phyloP scores from a whole-genome alignment of 2,797 vertebrate genomes.

The Delichon dasypus region DNA sequence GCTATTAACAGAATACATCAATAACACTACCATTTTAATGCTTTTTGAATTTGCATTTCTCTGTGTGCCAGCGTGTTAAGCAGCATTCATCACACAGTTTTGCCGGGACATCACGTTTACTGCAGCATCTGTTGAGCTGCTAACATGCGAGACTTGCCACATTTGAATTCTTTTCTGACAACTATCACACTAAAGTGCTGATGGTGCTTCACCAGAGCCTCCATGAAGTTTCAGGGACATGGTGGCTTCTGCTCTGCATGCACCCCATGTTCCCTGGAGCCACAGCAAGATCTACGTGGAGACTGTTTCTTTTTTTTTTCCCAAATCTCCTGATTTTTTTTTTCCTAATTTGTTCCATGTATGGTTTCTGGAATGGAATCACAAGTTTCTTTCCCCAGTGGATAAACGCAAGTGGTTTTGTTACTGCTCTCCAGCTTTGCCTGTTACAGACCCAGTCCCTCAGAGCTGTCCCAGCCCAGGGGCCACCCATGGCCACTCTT shows the following conservation, averaged over 20 bases:
- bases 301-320: neutral
- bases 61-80: conserved; percentile 1
- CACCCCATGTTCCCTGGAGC: neutral
- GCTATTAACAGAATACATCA: conserved; percentile 30
- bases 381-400: neutral
- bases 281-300: neutral
- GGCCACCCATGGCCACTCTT: rapidly evolving
- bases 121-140: conserved; percentile 3
- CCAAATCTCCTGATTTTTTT: neutral
- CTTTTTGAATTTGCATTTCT: conserved; percentile 46
- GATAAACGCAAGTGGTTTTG: neutral
- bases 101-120: conserved; percentile 11
- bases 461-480: neutral
- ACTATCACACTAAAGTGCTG: neutral
- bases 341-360: rapidly evolving
- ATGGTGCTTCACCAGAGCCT: neutral
- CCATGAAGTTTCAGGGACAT: neutral
- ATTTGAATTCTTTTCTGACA: neutral
- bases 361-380: neutral
- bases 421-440: neutral
- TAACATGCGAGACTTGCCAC: neutral
- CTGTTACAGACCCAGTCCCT: neutral
- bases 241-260: neutral
- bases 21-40: conserved; percentile 16
- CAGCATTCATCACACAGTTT: conserved; percentile 15